Evolutionary conservation across 2,888 invertebrate genomes (phyloP).

Genomic region (Scaptomyza caliginosa): DNA sequence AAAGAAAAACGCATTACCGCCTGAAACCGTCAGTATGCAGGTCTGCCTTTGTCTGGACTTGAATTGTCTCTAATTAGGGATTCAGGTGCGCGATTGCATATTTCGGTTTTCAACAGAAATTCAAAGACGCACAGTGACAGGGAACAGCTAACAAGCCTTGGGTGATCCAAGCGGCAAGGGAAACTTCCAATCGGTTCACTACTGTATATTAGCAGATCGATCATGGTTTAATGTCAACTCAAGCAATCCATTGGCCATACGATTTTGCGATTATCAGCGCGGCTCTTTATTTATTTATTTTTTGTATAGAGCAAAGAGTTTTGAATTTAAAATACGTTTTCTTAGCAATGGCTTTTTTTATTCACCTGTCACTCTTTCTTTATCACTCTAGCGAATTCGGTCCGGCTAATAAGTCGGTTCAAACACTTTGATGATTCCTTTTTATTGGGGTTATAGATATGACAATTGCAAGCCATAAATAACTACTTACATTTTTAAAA

Average conservation of each 20-base stretch:
- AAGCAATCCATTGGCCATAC: conserved; percentile 12
- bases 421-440: no score
- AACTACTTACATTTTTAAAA: no score
- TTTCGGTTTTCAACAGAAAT: conserved; percentile 73
- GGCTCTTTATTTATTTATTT: no score
- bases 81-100: conserved; percentile 79
- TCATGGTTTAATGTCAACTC: conserved; percentile 29
- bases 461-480: no score
- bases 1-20: conserved; percentile 64
- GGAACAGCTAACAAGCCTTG: conserved; percentile 34
- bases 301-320: no score
- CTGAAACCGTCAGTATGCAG: conserved; percentile 47
- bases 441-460: no score
- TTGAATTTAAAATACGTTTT: no score
- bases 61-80: conserved; percentile 65
- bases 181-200: conserved; percentile 1
- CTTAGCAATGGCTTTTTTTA: no score
- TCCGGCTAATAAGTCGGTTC: no score
- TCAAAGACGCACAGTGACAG: conserved; percentile 55
- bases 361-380: no score
- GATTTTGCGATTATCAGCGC: neutral
- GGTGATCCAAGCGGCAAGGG: conserved; percentile 40
- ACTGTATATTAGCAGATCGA: conserved; percentile 63
- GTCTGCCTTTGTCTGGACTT: conserved; percentile 29
- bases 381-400: no score